A percentile compares a stretch with the other conserved stretches of the same genome.
These are phyloP conservation scores for Tenthredo livida DNA, from an alignment of 2,888 invertebrate species.

Conservation along the genomic window DNA sequence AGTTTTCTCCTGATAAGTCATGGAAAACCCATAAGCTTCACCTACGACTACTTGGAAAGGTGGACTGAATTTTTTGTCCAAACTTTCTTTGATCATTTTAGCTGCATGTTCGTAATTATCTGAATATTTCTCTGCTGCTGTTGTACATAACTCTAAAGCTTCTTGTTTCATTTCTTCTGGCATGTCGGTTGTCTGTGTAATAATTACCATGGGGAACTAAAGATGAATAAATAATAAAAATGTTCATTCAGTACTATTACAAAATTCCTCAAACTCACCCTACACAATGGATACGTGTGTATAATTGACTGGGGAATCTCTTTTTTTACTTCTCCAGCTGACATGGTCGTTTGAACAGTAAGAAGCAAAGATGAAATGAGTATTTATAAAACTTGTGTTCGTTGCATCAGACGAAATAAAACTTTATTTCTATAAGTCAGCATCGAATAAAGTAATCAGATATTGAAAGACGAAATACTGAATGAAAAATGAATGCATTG, in stretches of 20 bases:
- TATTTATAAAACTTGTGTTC: background rate
- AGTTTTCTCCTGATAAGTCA: conserved; percentile 83
- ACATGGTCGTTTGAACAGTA: conserved; percentile 58
- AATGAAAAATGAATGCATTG: conserved; percentile 11
- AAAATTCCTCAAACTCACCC: conserved; percentile 81
- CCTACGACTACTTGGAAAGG: conserved; percentile 86
- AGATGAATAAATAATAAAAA: background rate
- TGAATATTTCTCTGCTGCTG: conserved; percentile 84
- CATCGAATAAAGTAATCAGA: background rate
- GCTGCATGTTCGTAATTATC: conserved; percentile 84
- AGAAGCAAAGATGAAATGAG: background rate
- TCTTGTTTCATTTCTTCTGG: conserved; percentile 84
- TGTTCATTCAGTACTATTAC: background rate
- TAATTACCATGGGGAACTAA: background rate
- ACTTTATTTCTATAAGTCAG: background rate
- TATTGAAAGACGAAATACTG: background rate
- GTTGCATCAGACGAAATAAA: background rate
- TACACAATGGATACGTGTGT: conserved; percentile 90
- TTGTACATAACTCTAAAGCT: conserved; percentile 83
- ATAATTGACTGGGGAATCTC: conserved; percentile 77
- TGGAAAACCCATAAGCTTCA: conserved; percentile 85
- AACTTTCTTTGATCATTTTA: conserved; percentile 83
- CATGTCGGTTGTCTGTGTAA: conserved; percentile 81
- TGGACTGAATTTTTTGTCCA: conserved; percentile 85
- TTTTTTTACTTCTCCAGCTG: conserved; percentile 82